These are phyloP conservation scores for Spermophilus dauricus DNA, from an alignment of 2,113 vertebrate species.

Conservation along the genomic window DNA sequence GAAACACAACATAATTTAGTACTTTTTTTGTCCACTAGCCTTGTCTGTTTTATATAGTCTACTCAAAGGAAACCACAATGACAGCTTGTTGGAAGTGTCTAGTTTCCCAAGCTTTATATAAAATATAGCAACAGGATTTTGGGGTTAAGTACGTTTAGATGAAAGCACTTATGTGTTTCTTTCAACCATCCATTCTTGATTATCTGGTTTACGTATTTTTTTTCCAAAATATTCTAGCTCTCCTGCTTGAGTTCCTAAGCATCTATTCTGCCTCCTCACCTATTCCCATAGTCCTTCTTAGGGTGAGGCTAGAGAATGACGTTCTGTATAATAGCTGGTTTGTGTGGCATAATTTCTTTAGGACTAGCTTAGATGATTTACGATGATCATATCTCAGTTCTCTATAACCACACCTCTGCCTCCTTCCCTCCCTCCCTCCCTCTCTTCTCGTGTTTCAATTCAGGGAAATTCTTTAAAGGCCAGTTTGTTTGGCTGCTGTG, in stretches of 20 bases:
- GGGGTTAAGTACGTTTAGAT: not conserved
- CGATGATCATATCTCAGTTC: not conserved
- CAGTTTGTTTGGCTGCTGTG: not conserved
- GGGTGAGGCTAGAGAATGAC: not conserved
- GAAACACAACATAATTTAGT: not conserved
- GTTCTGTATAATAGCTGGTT: not conserved
- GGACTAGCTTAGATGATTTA: not conserved
- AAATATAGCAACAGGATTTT: not conserved
- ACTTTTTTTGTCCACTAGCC: not conserved
- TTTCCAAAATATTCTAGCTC: not conserved
- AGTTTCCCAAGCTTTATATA: not conserved
- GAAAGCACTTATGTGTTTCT: not conserved
- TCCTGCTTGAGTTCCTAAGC: not conserved
- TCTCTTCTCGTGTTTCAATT: not conserved
- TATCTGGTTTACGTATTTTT: not conserved
- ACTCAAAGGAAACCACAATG: not conserved
- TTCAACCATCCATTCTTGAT: not conserved
- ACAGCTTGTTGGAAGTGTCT: not conserved
- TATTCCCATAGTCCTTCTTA: not conserved
- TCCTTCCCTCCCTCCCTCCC: not conserved
- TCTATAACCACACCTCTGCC: not conserved
- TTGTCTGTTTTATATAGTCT: not conserved
- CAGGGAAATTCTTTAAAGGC: not conserved
- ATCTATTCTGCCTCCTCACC: not conserved
- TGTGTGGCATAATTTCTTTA: not conserved